Percentiles rank a stretch among this genome's conserved stretches.
Evolutionary conservation across 2,888 invertebrate genomes (phyloP).

Genomic region (Acleris sparsana): DNA sequence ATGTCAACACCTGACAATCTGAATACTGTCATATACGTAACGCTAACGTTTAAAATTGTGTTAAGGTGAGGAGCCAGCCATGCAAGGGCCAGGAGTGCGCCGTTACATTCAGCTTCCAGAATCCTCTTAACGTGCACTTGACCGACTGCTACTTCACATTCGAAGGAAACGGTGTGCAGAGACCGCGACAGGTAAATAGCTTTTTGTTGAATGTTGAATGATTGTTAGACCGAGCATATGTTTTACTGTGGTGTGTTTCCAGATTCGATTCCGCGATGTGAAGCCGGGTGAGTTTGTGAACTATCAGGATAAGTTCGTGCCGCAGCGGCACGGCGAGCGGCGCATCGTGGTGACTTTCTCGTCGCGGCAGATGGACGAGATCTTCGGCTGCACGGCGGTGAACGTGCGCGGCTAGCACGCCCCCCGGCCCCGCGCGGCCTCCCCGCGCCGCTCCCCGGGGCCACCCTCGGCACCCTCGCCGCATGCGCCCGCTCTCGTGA

Average conservation of each 20-base stretch:
- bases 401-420: slow-evolving; percentile 80
- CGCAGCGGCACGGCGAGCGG: slow-evolving; percentile 84
- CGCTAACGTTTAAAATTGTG: slow-evolving; percentile 13
- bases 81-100: slow-evolving; percentile 80
- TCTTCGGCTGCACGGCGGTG: slow-evolving; percentile 83
- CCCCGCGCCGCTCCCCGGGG: slow-evolving; percentile 69
- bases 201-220: not conserved
- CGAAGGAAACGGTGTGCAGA: slow-evolving; percentile 87
- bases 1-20: not conserved
- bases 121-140: slow-evolving; percentile 85
- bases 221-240: not conserved
- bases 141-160: slow-evolving; percentile 87
- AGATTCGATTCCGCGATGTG: slow-evolving; percentile 84
- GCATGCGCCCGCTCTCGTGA: slow-evolving; percentile 55
- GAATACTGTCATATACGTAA: not conserved
- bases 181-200: slow-evolving; percentile 80
- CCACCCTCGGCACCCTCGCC: slow-evolving; percentile 63
- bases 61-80: slow-evolving; percentile 75
- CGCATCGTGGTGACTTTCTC: slow-evolving; percentile 87
- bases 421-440: slow-evolving; percentile 70
- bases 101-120: slow-evolving; percentile 85
- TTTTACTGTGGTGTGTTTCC: slow-evolving; percentile 33
- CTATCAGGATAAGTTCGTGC: slow-evolving; percentile 84
- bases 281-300: slow-evolving; percentile 85
- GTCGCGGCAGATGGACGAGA: slow-evolving; percentile 86